Conservation (phyloP, 2,888 invertebrate species). For the Tetranychus piercei region DNA sequence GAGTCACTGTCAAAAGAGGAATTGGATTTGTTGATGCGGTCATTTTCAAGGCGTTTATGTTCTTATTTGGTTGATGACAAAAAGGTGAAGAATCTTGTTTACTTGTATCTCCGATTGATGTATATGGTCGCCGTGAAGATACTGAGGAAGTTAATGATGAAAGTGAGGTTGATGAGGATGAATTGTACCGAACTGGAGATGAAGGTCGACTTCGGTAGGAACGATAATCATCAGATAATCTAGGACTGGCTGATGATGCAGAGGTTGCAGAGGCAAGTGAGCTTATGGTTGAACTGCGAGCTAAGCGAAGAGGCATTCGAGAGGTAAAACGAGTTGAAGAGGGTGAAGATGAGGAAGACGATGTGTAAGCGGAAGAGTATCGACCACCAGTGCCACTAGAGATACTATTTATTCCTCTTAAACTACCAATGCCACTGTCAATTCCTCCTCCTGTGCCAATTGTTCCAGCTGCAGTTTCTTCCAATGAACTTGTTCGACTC, state of each 20-base stretch:
- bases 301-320: not conserved
- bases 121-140: not conserved
- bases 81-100: not conserved
- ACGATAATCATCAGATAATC: not conserved
- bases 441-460: not conserved
- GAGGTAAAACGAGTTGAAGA: slow-evolving; percentile 3
- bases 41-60: not conserved
- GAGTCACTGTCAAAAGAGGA: not conserved
- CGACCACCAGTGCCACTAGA: not conserved
- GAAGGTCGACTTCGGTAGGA: not conserved
- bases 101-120: not conserved
- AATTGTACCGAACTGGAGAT: not conserved
- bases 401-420: not conserved
- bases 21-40: not conserved
- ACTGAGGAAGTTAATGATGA: not conserved
- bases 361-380: not conserved
- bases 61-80: too few relatives aligned
- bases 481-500: slow-evolving; percentile 4
- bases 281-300: slow-evolving; percentile 6
- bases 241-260: not conserved
- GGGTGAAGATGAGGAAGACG: not conserved
- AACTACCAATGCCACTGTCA: not conserved
- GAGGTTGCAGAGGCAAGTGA: not conserved
- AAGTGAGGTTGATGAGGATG: not conserved
- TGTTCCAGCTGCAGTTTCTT: not conserved